Percentiles rank a stretch among this genome's conserved stretches.
Conservation (phyloP, 1,140 invertebrate species). For the Leptinotarsa lineolata region DNA sequence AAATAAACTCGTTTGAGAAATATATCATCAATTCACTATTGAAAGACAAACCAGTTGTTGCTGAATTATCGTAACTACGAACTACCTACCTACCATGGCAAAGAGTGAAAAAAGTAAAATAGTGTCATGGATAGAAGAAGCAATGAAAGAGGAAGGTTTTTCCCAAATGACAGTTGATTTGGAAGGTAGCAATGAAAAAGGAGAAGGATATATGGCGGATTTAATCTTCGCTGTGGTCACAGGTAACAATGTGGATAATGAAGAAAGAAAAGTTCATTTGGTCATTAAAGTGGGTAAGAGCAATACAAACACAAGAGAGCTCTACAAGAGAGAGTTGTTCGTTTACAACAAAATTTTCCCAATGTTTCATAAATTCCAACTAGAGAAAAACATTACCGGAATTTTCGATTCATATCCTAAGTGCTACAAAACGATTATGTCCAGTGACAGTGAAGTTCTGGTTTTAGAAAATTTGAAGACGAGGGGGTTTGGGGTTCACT, state of each 20-base stretch:
- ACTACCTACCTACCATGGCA: too few relatives aligned
- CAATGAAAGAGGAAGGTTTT: too few relatives aligned
- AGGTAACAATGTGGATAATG: conserved; percentile 20
- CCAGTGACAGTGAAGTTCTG: conserved; percentile 57
- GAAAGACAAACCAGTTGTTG: too few relatives aligned
- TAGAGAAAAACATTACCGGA: conserved; percentile 21
- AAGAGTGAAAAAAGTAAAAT: too few relatives aligned
- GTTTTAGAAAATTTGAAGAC: conserved; percentile 61
- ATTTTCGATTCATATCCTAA: conserved; percentile 50
- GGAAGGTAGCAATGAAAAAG: conserved; percentile 31
- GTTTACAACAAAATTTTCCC: conserved; percentile 20
- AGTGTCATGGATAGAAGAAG: too few relatives aligned
- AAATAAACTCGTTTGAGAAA: too few relatives aligned
- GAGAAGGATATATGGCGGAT: conserved; percentile 33
- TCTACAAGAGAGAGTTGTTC: conserved; percentile 11
- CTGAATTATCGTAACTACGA: too few relatives aligned
- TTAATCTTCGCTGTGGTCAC: conserved; percentile 35
- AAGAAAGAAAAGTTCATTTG: conserved; percentile 30
- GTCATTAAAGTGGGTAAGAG: conserved; percentile 34
- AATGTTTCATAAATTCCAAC: conserved; percentile 12
- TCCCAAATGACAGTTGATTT: not conserved
- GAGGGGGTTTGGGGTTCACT: conserved; percentile 55
- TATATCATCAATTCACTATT: too few relatives aligned
- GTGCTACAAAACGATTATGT: conserved; percentile 52
- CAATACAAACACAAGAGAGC: conserved; percentile 16